phyloP scores from a whole-genome alignment of 2,888 invertebrate genomes.

The Agapostemon virescens region DNA sequence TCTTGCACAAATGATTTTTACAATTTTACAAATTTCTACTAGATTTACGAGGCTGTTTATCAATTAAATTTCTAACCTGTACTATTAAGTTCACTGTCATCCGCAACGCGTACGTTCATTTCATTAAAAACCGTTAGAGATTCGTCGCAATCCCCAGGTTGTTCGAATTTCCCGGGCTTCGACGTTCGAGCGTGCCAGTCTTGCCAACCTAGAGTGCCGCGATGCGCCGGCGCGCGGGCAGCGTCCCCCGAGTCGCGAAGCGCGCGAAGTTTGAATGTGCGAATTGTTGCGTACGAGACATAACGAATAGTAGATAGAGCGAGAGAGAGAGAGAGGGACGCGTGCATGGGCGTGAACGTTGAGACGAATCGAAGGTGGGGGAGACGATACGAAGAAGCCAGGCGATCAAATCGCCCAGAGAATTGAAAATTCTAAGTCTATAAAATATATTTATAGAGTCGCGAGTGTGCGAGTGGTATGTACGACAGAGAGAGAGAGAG shows the following conservation, averaged over 20 bases:
- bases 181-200: neutral
- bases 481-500: slow-evolving; percentile 18
- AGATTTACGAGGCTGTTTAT: neutral
- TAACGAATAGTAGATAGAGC: neutral
- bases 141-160: neutral
- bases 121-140: neutral
- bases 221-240: neutral
- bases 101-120: neutral
- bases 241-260: neutral
- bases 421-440: slow-evolving; percentile 75
- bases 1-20: slow-evolving; percentile 2
- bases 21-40: neutral
- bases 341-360: slow-evolving; percentile 6
- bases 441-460: slow-evolving; percentile 67
- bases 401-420: slow-evolving; percentile 70
- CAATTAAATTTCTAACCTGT: no score
- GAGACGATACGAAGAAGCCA: slow-evolving; percentile 52
- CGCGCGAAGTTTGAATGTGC: slow-evolving; percentile 1
- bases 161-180: neutral
- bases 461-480: slow-evolving; percentile 16
- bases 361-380: neutral
- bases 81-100: neutral
- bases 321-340: neutral
- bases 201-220: neutral
- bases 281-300: neutral